Base-by-base conservation (phyloP, 1,140 invertebrate species). In the Charaxes varanes region DNA sequence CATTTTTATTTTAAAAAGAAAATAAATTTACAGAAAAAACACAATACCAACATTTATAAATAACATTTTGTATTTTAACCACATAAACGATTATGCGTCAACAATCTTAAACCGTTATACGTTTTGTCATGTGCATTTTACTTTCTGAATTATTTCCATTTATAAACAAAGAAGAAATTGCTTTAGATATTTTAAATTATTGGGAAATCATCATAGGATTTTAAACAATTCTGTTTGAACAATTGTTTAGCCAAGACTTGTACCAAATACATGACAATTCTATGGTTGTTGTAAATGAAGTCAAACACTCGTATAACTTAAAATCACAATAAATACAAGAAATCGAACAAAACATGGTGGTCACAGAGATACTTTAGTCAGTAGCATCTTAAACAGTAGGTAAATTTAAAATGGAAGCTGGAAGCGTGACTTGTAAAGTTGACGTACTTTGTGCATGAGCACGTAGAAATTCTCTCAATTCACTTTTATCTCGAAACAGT, bases 11-110 rank as follows among this genome's bases (percentile, higher is more conserved):
- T 46, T 58, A 65, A 64, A 68, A 65, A 67, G 55, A 63, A 74
- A 71, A 74, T 62, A 70, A 74, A 65, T 69, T 72, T 72, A 70
- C 63, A 73, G 59, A n/a, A n/a, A 68, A 76, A 79, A 77, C 58
- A 74, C 67, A 71, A 67, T 64, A 50, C 62, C 72, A 80, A 77
- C 76, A 72, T 69, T 73, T 74, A 77, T 74, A 77, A 76, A 73
- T 63, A 70, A 59, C 55, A 63, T 52, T 58, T 53, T 51, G 50
- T 51, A 46, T 57, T 14, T 18, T 14, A 72, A 67, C 60, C 65
- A 62, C 63, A 57, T 57, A 62, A 17, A 17, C 10, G 51, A 62
- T 59, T 62, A 70, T 62, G 56, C 62, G 49, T 63, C 55, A 67
- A 67, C 58, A 44, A 44, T 36, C 59, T 65, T 44, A 53, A 5